phyloP scores from a whole-genome alignment of 2,888 invertebrate genomes.

The Marronus borbonicus region DNA sequence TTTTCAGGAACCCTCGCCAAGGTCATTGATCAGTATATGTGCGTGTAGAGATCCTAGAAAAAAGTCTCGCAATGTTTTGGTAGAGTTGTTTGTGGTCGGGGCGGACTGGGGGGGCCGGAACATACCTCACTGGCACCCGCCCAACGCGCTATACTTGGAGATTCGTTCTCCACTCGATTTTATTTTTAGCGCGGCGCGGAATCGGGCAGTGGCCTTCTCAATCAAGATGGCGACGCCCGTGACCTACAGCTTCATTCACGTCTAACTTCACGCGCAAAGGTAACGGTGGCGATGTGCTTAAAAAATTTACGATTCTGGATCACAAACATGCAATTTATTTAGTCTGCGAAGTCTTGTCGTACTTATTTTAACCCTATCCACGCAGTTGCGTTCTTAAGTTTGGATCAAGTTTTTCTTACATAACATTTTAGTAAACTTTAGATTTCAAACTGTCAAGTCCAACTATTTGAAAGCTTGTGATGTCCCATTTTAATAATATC shows the following conservation, averaged over 20 bases:
- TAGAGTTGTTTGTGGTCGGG: constrained; percentile 55
- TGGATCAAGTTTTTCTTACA: constrained; percentile 41
- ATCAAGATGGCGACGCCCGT: constrained; percentile 71
- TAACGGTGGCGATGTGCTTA: constrained; percentile 41
- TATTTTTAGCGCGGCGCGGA: constrained; percentile 79
- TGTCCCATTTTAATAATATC: not conserved
- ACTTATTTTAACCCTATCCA: constrained; percentile 38
- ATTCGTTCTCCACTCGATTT: constrained; percentile 77
- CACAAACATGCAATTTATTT: constrained; percentile 41
- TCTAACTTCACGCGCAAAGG: constrained; percentile 50
- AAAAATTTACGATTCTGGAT: constrained; percentile 44
- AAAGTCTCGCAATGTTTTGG: constrained; percentile 54
- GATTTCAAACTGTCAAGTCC: not conserved
- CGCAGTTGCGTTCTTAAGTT: constrained; percentile 5
- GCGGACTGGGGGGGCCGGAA: constrained; percentile 61
- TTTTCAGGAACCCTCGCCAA: constrained; percentile 44
- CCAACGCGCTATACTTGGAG: constrained; percentile 93
- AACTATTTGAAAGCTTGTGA: not conserved
- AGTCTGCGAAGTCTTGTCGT: constrained; percentile 26
- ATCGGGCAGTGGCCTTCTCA: constrained; percentile 74
- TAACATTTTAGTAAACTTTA: constrained; percentile 23
- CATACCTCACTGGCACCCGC: constrained; percentile 78
- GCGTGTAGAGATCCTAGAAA: constrained; percentile 20
- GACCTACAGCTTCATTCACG: constrained; percentile 68
- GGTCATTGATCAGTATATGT: constrained; percentile 45